These are phyloP conservation scores for Saxidomus purpurata DNA, from an alignment of 1,140 invertebrate genomes.

Conservation along the genomic window DNA sequence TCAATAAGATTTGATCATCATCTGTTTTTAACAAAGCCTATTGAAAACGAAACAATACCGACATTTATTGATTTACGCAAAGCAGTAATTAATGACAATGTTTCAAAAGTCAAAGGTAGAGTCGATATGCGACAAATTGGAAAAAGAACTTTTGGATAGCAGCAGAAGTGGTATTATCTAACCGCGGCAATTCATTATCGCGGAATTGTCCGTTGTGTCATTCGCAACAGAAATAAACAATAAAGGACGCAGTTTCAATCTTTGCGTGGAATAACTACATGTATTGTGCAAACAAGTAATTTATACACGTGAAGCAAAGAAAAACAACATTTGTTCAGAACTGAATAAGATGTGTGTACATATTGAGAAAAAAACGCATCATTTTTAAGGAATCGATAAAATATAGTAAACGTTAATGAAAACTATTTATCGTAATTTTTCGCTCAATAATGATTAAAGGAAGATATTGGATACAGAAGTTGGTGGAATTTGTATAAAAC, in stretches of 20 bases:
- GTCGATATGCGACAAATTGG: slow-evolving; percentile 8
- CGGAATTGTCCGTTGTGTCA: neutral
- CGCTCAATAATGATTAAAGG: too few relatives aligned
- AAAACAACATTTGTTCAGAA: too few relatives aligned
- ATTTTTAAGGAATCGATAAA: too few relatives aligned
- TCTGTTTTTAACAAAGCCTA: neutral
- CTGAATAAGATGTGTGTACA: too few relatives aligned
- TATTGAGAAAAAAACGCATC: too few relatives aligned
- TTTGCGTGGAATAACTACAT: too few relatives aligned
- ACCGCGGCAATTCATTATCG: neutral
- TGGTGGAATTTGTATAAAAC: too few relatives aligned
- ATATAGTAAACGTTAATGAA: too few relatives aligned
- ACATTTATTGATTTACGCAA: neutral
- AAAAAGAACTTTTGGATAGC: neutral
- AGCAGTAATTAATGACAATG: slow-evolving; percentile 10
- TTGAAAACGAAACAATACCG: slow-evolving; percentile 7
- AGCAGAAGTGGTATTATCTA: neutral
- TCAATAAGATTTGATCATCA: neutral
- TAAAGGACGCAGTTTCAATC: neutral
- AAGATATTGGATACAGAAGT: too few relatives aligned
- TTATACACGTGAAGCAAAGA: too few relatives aligned
- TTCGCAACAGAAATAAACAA: neutral
- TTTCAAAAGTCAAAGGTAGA: neutral
- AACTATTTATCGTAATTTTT: too few relatives aligned
- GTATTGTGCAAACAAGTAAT: too few relatives aligned